A percentile compares a stretch with the other conserved stretches of the same genome.
Evolutionary conservation across 2,888 invertebrate genomes (phyloP).

Genomic region (Epinotia demarniana): DNA sequence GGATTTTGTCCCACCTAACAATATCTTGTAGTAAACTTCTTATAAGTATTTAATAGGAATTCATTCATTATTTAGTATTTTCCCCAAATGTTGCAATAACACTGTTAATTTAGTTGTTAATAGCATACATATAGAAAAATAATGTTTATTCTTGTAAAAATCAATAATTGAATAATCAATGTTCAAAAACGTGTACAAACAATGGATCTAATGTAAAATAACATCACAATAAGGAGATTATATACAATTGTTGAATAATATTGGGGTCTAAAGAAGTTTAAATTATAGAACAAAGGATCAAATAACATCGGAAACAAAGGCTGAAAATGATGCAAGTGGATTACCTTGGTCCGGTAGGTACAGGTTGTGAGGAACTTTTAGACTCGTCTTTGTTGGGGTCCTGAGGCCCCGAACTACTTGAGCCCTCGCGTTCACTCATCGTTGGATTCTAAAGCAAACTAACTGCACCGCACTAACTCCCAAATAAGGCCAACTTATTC

Average conservation of each 20-base stretch:
- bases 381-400: conserved; percentile 61
- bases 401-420: conserved; percentile 65
- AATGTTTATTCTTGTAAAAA: too few relatives aligned
- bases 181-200: too few relatives aligned
- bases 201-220: too few relatives aligned
- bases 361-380: conserved; percentile 65
- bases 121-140: too few relatives aligned
- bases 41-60: too few relatives aligned
- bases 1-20: too few relatives aligned
- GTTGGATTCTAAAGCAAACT: conserved; percentile 58
- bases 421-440: conserved; percentile 75
- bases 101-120: too few relatives aligned
- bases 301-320: conserved; percentile 7
- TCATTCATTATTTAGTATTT: too few relatives aligned
- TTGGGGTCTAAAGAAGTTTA: neutral
- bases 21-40: too few relatives aligned
- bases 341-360: conserved; percentile 72
- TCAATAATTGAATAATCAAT: too few relatives aligned
- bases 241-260: neutral
- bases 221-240: neutral
- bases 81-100: too few relatives aligned
- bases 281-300: conserved; percentile 26
- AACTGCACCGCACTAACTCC: conserved; percentile 48
- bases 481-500: conserved; percentile 55
- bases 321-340: conserved; percentile 30